Conservation (phyloP, 2,113 vertebrate genomes). For the Lepisosteus oculatus region DNA sequence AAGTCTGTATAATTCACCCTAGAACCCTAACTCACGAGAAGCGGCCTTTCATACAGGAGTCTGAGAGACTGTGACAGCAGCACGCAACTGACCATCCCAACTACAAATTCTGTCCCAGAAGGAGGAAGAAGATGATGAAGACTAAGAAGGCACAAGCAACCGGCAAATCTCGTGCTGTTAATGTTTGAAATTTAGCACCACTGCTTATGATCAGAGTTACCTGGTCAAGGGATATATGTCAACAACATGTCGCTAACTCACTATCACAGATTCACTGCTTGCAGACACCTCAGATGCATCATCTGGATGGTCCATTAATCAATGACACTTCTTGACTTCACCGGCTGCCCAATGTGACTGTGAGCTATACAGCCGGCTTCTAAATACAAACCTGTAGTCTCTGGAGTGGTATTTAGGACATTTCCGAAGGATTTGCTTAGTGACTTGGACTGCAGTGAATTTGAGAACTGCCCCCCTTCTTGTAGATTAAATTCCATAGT, state of each 20-base stretch:
- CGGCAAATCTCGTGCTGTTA: slow-evolving; percentile 11
- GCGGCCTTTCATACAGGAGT: slow-evolving; percentile 94
- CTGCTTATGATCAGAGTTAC: slow-evolving; percentile 67
- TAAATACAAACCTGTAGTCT: slow-evolving; percentile 41
- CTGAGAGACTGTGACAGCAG: slow-evolving; percentile 88
- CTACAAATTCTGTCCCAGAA: slow-evolving; percentile 91
- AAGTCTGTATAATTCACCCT: too few species aligned
- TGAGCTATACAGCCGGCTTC: slow-evolving; percentile 53
- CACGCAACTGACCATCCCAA: slow-evolving; percentile 94
- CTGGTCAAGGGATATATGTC: slow-evolving; percentile 58
- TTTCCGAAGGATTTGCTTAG: slow-evolving; percentile 78
- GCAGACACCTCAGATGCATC: slow-evolving; percentile 57
- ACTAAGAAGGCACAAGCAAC: slow-evolving; percentile 56
- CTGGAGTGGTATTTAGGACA: slow-evolving; percentile 70
- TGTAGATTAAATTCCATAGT: slow-evolving; percentile 62
- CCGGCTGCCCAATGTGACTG: slow-evolving; percentile 57
- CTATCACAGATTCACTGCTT: slow-evolving; percentile 44
- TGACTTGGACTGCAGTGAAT: slow-evolving; percentile 88
- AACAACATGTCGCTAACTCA: slow-evolving; percentile 37
- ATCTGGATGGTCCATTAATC: slow-evolving; percentile 1
- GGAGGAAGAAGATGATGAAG: slow-evolving; percentile 88
- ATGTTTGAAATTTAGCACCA: slow-evolving; percentile 31
- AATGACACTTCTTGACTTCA: slow-evolving; percentile 22
- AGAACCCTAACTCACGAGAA: slow-evolving; percentile 54
- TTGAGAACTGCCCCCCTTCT: slow-evolving; percentile 80